Percentiles rank a stretch among this genome's conserved stretches.
These are phyloP conservation scores for Calameuta idolon DNA, from an alignment of 2,888 invertebrate genomes.

Conservation along the genomic window DNA sequence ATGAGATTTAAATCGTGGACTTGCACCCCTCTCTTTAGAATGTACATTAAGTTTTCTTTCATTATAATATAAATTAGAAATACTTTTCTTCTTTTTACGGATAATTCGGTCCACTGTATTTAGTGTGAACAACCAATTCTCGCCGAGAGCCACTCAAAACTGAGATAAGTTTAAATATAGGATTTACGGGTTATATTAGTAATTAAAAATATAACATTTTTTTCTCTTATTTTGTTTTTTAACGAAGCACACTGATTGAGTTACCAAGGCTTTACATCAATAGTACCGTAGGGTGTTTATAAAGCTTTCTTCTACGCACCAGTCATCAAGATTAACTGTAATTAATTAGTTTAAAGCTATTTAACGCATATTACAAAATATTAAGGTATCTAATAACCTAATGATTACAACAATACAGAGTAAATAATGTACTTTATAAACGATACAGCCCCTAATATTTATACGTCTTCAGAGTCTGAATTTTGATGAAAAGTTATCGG, in stretches of 20 bases:
- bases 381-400: too few relatives aligned
- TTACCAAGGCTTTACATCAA: not conserved
- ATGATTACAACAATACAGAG: too few relatives aligned
- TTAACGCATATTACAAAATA: not conserved
- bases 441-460: not conserved
- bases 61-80: not conserved
- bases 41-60: not conserved
- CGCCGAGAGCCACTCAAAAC: not conserved
- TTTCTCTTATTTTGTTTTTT: not conserved
- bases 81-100: not conserved
- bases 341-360: not conserved
- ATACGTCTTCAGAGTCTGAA: not conserved
- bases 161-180: not conserved
- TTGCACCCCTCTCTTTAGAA: not conserved
- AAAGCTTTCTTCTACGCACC: not conserved
- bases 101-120: not conserved
- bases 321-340: not conserved
- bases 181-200: not conserved
- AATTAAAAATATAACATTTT: not conserved
- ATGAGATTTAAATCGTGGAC: not conserved
- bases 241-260: not conserved
- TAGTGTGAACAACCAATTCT: not conserved
- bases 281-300: not conserved
- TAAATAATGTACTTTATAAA: not conserved
- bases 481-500: not conserved